phyloP scores from a whole-genome alignment of 2,888 invertebrate genomes.

The Himalopsyche japonica region DNA sequence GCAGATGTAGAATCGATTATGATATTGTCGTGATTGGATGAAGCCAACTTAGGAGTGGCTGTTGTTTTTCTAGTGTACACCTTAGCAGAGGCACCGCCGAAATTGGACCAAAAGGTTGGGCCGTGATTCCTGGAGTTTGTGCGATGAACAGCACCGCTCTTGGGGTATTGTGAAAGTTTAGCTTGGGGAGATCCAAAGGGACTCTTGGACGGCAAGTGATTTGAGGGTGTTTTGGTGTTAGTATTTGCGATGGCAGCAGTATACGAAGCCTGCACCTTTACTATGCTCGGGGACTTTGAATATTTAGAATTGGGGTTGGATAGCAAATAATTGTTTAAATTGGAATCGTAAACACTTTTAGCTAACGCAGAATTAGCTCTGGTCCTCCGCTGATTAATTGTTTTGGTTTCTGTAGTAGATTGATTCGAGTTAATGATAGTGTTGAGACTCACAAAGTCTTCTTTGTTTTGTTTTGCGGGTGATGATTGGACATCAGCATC shows the following conservation, averaged over 20 bases:
- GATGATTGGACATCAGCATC: conserved; percentile 18
- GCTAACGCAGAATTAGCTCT: conserved; percentile 52
- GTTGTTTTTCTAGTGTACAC: conserved; percentile 51
- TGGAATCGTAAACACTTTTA: conserved; percentile 54
- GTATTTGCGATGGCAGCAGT: conserved; percentile 43
- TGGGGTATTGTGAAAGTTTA: conserved; percentile 19
- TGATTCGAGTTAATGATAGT: conserved; percentile 40
- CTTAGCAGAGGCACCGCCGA: conserved; percentile 52
- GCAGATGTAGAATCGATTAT: conserved; percentile 14
- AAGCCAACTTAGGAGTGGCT: background rate
- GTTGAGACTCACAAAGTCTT: conserved; percentile 35
- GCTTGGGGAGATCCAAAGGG: background rate
- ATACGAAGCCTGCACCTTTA: conserved; percentile 47
- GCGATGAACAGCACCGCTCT: conserved; percentile 54
- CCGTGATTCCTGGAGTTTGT: conserved; percentile 53
- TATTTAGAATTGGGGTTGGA: conserved; percentile 55
- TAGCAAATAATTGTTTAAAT: conserved; percentile 55
- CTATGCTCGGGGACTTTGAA: conserved; percentile 50
- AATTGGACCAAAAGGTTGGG: conserved; percentile 47
- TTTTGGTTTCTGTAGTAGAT: conserved; percentile 51
- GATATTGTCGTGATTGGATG: conserved; percentile 12
- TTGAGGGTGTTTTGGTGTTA: conserved; percentile 53
- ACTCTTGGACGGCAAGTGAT: conserved; percentile 45
- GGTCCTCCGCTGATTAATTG: conserved; percentile 12
- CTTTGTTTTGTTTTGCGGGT: conserved; percentile 25